phyloP scores from a whole-genome alignment of 53 echinoderm and acorn worm species.

The Apostichopus leukothele region DNA sequence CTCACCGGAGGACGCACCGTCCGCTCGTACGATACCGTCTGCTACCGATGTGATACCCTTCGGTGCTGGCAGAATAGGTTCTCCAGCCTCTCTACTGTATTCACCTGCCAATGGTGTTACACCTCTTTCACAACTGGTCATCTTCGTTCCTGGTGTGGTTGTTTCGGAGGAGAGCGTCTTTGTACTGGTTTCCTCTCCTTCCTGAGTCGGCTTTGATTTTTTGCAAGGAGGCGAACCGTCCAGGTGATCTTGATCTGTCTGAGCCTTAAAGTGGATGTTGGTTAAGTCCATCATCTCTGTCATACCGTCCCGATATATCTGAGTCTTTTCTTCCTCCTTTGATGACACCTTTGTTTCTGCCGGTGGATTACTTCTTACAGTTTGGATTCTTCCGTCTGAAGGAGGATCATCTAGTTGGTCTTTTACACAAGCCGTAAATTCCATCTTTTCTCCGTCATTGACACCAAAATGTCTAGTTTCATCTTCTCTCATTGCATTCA shows the following conservation, averaged over 20 bases:
- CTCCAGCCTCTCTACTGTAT: too few species aligned
- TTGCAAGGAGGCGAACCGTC: constrained; percentile 34
- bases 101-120: too few species aligned
- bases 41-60: too few species aligned
- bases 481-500: neutral
- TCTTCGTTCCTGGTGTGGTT: neutral
- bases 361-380: too few species aligned
- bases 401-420: neutral
- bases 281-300: constrained; percentile 34
- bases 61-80: too few species aligned
- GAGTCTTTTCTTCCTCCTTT: neutral
- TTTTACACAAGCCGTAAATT: constrained; percentile 39
- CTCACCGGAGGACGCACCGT: too few species aligned
- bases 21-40: too few species aligned
- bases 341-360: neutral
- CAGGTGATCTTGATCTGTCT: neutral
- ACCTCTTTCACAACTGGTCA: neutral
- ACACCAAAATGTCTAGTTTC: constrained; percentile 25
- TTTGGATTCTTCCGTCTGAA: neutral
- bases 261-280: neutral
- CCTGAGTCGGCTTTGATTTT: neutral
- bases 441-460: constrained; percentile 49
- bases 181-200: neutral
- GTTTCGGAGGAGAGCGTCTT: neutral
- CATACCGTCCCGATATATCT: neutral